These are phyloP conservation scores for Chionis minor DNA, from an alignment of 2,113 vertebrate genomes.

Conservation along the genomic window DNA sequence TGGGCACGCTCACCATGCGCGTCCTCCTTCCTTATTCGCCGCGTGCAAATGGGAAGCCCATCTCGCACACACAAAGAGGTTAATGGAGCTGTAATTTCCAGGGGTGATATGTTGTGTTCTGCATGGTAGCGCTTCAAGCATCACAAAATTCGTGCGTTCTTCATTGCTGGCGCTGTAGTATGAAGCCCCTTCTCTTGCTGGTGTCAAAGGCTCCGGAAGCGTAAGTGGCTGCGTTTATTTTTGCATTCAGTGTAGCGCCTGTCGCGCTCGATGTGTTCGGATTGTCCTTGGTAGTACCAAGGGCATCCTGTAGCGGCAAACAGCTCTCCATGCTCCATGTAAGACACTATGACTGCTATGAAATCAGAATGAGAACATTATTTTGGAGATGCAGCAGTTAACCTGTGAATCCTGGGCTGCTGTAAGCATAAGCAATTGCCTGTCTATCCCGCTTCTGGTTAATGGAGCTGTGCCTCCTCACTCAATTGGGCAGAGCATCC, in stretches of 20 bases:
- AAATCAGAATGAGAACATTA: not conserved
- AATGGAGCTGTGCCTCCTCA: constrained; percentile 11
- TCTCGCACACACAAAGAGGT: not conserved
- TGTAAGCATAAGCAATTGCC: not conserved
- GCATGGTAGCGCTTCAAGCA: not conserved
- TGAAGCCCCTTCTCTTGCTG: not conserved
- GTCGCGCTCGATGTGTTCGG: not conserved
- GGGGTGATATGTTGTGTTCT: not conserved
- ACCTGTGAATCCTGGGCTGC: not conserved
- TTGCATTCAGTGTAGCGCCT: not conserved
- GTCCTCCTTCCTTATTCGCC: not conserved
- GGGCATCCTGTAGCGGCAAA: constrained; percentile 27
- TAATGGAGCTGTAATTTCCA: not conserved
- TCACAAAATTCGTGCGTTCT: not conserved
- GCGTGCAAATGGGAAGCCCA: not conserved
- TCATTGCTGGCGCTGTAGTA: not conserved
- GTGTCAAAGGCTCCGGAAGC: not conserved
- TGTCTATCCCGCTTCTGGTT: not conserved
- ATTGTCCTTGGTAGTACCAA: constrained; percentile 47
- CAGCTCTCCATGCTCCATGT: not conserved
- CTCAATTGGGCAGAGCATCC: constrained; percentile 9
- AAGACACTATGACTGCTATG: not conserved
- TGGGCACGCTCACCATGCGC: accelerated
- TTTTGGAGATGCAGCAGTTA: constrained; percentile 14
- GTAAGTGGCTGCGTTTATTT: not conserved